Conservation (phyloP, 2,797 vertebrate genomes). For the Lutjanus campechanus region DNA sequence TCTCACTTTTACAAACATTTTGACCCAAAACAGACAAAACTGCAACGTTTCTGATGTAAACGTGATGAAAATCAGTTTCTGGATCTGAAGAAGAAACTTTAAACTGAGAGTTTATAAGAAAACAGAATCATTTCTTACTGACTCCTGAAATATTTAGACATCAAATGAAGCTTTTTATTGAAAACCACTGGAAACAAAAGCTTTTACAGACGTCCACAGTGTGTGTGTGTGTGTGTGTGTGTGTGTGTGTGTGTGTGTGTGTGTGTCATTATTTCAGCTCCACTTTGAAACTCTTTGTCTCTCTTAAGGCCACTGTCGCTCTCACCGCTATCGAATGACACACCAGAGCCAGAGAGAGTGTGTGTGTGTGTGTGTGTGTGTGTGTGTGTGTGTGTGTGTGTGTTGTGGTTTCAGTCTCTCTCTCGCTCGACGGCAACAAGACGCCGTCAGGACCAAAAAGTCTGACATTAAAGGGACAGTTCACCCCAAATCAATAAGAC, state of each 20-base stretch:
- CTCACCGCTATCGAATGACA: conserved; percentile 93
- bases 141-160: neutral
- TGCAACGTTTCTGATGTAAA: no score
- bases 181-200: neutral
- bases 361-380: conserved; percentile 7
- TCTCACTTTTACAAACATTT: no score
- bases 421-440: neutral
- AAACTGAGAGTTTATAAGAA: no score
- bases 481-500: no score
- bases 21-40: no score
- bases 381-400: conserved; percentile 24
- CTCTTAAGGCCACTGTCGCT: conserved; percentile 86
- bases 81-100: no score
- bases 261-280: conserved; percentile 84
- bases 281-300: conserved; percentile 92
- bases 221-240: conserved; percentile 26
- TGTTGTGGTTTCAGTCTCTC: conserved; percentile 3
- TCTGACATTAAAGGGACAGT: no score
- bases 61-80: no score
- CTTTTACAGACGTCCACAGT: neutral
- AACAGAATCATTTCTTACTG: no score
- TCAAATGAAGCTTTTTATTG: neutral
- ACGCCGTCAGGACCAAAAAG: no score
- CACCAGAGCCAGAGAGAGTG: conserved; percentile 25
- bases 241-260: conserved; percentile 21